phyloP scores from a whole-genome alignment of 2,797 vertebrate species.

The Paedocypris micromegethes region DNA sequence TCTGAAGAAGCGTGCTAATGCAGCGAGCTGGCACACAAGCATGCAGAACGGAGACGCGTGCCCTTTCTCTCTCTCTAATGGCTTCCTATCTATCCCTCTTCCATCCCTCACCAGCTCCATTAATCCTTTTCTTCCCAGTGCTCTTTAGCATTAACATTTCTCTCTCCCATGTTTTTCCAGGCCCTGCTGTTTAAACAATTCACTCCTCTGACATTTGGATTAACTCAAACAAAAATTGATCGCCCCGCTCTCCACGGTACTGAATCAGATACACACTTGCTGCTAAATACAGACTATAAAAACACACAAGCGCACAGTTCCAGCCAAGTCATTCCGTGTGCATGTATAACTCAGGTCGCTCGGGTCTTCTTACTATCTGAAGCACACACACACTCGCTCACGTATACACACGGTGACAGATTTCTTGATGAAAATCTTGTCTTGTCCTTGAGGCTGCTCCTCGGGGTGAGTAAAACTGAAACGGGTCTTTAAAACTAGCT shows the following conservation, averaged over 20 bases:
- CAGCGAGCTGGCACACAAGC: conserved; percentile 25
- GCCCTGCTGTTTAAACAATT: conserved; percentile 34
- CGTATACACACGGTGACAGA: conserved; percentile 5
- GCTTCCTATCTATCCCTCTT: conserved; percentile 22
- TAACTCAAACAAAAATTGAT: conserved; percentile 39
- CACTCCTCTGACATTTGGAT: conserved; percentile 32
- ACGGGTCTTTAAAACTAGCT: conserved; percentile 32
- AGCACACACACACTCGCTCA: not conserved
- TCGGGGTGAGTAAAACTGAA: conserved; percentile 27
- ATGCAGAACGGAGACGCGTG: conserved; percentile 32
- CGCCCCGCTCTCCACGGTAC: conserved; percentile 14
- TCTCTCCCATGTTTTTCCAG: conserved; percentile 32
- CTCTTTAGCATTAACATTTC: conserved; percentile 34
- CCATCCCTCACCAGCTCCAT: conserved; percentile 21
- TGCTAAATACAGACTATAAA: conserved; percentile 30
- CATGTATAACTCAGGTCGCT: conserved; percentile 5
- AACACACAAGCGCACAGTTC: conserved; percentile 17
- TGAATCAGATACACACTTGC: conserved; percentile 26
- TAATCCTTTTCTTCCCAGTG: conserved; percentile 25
- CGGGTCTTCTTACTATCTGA: conserved; percentile 4
- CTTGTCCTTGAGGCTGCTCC: conserved; percentile 26
- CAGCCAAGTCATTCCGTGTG: conserved; percentile 4
- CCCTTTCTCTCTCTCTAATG: conserved; percentile 14
- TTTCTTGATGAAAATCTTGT: conserved; percentile 17
- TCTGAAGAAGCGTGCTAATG: conserved; percentile 32